phyloP scores from a whole-genome alignment of 2,888 invertebrate species.

The Cynaeus angustus region DNA sequence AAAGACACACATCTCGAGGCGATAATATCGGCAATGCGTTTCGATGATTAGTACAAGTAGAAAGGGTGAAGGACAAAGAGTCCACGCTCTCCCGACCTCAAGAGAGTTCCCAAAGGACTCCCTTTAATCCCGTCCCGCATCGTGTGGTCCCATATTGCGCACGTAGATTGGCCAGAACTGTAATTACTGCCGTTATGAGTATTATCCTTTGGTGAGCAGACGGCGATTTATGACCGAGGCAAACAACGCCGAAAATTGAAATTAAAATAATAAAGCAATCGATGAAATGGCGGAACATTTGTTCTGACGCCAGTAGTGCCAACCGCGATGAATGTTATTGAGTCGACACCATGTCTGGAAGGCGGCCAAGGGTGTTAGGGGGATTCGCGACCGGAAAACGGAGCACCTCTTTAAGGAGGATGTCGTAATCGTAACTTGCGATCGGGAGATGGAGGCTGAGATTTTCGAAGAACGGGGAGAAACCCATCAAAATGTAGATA shows the following conservation, averaged over 20 bases:
- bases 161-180: constrained; percentile 45
- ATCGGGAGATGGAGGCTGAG: too few relatives aligned
- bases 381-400: constrained; percentile 42
- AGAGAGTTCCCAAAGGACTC: constrained; percentile 31
- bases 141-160: constrained; percentile 48
- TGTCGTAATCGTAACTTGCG: too few relatives aligned
- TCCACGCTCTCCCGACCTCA: constrained; percentile 26
- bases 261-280: constrained; percentile 16
- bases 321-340: constrained; percentile 42
- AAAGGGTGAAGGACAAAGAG: constrained; percentile 35
- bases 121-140: constrained; percentile 42
- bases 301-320: constrained; percentile 8
- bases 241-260: constrained; percentile 18
- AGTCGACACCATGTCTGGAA: constrained; percentile 41
- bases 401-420: constrained; percentile 24
- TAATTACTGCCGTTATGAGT: constrained; percentile 48
- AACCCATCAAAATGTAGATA: too few relatives aligned
- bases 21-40: constrained; percentile 40
- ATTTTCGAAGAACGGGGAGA: too few relatives aligned
- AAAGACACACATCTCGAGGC: constrained; percentile 19
- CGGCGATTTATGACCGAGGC: constrained; percentile 43
- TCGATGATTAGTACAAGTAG: constrained; percentile 36
- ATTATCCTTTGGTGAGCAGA: constrained; percentile 47
- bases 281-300: constrained; percentile 16
- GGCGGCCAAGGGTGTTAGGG: constrained; percentile 31